Evolutionary conservation across 2,888 invertebrate species (phyloP).

Genomic region (Catocala nupta): DNA sequence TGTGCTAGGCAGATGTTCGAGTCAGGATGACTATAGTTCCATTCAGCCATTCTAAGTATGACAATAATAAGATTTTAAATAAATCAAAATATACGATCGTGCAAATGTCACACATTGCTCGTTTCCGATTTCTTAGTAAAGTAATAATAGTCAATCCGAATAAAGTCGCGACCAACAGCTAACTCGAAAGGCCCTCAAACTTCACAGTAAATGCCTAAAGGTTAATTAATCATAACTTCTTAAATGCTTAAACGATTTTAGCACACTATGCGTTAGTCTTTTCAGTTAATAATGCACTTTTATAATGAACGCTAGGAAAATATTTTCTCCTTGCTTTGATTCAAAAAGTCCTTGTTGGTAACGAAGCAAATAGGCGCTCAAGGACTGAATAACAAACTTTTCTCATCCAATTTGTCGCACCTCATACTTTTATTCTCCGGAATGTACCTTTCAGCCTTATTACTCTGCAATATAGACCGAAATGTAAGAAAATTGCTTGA

Average conservation of each 20-base stretch:
- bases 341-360: slow-evolving; percentile 56
- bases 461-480: slow-evolving; percentile 72
- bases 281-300: slow-evolving; percentile 28
- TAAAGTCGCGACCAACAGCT: neutral
- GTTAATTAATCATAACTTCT: no score
- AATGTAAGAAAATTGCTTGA: slow-evolving; percentile 81
- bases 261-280: slow-evolving; percentile 24
- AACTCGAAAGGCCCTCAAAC: slow-evolving; percentile 3
- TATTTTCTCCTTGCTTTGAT: slow-evolving; percentile 52
- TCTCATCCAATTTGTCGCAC: slow-evolving; percentile 83
- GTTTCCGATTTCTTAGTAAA: neutral
- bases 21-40: slow-evolving; percentile 60
- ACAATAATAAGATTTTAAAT: slow-evolving; percentile 35
- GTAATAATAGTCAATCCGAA: neutral
- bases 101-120: slow-evolving; percentile 18
- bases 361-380: slow-evolving; percentile 63
- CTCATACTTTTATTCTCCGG: slow-evolving; percentile 77
- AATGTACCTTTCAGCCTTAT: slow-evolving; percentile 76
- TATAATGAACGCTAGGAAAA: slow-evolving; percentile 31
- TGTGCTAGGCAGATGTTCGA: slow-evolving; percentile 68
- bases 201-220: no score
- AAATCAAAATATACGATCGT: slow-evolving; percentile 52
- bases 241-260: no score
- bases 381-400: slow-evolving; percentile 73
- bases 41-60: slow-evolving; percentile 55